Percentiles rank a stretch among this genome's conserved stretches.
phyloP scores from a whole-genome alignment of 30 jellyfish, hydroid and myxozoan species.

The Hydractinia echinata region DNA sequence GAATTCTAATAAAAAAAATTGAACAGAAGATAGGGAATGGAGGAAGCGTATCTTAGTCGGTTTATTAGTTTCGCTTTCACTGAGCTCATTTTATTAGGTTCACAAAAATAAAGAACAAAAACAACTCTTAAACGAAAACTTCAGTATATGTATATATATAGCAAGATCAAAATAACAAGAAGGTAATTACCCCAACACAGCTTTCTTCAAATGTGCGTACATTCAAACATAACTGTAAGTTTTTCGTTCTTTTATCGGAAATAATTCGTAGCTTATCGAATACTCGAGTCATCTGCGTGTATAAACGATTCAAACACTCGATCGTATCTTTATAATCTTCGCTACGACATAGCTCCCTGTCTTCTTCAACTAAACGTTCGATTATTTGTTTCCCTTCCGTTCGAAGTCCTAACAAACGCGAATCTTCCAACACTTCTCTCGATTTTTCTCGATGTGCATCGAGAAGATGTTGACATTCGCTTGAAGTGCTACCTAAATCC shows the following conservation, averaged over 20 bases:
- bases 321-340: slow-evolving; percentile 76
- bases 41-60: no score
- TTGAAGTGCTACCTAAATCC: slow-evolving; percentile 50
- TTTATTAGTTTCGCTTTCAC: no score
- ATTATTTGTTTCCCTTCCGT: slow-evolving; percentile 74
- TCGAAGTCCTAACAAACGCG: slow-evolving; percentile 66
- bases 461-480: slow-evolving; percentile 57
- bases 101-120: not conserved
- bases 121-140: not conserved
- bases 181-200: slow-evolving; percentile 50
- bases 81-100: no score
- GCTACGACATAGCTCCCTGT: slow-evolving; percentile 38
- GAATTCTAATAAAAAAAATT: no score
- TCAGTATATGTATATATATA: not conserved
- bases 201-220: slow-evolving; percentile 67
- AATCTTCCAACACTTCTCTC: slow-evolving; percentile 68
- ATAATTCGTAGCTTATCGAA: slow-evolving; percentile 56
- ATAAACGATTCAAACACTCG: slow-evolving; percentile 72
- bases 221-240: slow-evolving; percentile 52
- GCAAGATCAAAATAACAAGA: not conserved
- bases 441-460: slow-evolving; percentile 45
- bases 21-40: no score
- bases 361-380: slow-evolving; percentile 57
- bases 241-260: slow-evolving; percentile 50
- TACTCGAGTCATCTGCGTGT: slow-evolving; percentile 63